Evolutionary conservation across 2,113 vertebrate species (phyloP).

Genomic region (Myrmecobius fasciatus): DNA sequence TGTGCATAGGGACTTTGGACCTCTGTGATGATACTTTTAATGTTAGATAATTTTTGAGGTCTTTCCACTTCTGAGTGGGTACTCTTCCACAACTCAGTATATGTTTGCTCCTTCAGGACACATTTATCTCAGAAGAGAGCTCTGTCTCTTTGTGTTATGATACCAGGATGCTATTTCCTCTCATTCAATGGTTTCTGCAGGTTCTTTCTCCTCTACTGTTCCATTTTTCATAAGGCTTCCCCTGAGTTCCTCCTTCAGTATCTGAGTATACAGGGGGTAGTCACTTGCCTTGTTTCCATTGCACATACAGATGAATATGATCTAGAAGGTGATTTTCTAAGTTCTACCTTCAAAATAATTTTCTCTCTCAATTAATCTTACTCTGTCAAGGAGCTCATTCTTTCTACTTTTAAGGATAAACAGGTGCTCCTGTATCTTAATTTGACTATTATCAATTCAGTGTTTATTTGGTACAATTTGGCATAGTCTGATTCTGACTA

Average conservation of each 20-base stretch:
- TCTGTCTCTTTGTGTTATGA: background rate
- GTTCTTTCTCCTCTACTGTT: background rate
- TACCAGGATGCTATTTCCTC: background rate
- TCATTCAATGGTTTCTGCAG: background rate
- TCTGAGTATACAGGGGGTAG: background rate
- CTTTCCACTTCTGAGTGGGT: background rate
- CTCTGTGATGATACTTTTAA: too few relatives aligned
- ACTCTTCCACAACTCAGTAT: background rate
- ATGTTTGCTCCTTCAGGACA: background rate
- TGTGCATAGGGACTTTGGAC: too few relatives aligned
- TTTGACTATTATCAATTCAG: too few relatives aligned
- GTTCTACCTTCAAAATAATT: background rate
- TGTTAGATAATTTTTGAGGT: background rate
- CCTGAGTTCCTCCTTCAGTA: background rate
- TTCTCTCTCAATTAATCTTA: background rate
- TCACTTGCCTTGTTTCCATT: background rate
- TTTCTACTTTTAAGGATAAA: background rate
- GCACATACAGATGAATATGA: background rate
- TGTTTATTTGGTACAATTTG: too few relatives aligned
- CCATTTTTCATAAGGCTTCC: background rate
- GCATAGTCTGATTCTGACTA: too few relatives aligned
- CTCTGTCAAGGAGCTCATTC: background rate
- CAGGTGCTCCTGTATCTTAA: too few relatives aligned
- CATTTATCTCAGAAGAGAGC: background rate
- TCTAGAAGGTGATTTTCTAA: background rate